These are phyloP conservation scores for Palythoa grandis DNA, from an alignment of 92 coral and sea anemone genomes.

Conservation along the genomic window DNA sequence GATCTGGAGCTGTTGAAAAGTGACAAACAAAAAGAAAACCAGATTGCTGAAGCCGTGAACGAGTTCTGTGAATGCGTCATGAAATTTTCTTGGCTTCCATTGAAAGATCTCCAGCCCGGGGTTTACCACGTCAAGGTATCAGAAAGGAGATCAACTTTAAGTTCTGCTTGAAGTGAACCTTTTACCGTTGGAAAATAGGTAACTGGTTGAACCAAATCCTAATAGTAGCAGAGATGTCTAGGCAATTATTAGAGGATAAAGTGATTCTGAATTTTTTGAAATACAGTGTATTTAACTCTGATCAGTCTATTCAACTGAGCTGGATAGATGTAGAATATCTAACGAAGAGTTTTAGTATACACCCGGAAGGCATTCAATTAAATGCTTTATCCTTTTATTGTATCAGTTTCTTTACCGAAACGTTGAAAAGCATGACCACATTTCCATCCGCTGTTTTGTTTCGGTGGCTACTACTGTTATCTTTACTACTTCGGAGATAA, in stretches of 20 bases:
- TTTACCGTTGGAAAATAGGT: conserved; percentile 68
- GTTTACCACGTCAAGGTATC: conserved; percentile 57
- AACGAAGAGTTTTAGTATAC: background rate
- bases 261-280: background rate
- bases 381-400: no score
- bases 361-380: no score
- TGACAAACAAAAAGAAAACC: conserved; percentile 49
- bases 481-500: no score
- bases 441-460: no score
- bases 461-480: no score
- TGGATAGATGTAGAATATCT: background rate
- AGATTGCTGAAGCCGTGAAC: conserved; percentile 63
- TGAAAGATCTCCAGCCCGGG: conserved; percentile 56
- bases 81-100: conserved; percentile 64
- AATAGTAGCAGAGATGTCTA: background rate
- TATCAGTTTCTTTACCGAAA: no score
- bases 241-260: no score
- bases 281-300: no score
- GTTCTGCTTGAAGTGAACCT: conserved; percentile 59
- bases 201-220: background rate
- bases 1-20: conserved; percentile 56
- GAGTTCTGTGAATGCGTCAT: conserved; percentile 69
- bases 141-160: conserved; percentile 32
- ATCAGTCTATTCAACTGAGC: no score
- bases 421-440: no score